Percentiles rank a stretch among this genome's conserved stretches.
Conservation (phyloP, 2,888 invertebrate genomes). For the Ectemnius continuus region DNA sequence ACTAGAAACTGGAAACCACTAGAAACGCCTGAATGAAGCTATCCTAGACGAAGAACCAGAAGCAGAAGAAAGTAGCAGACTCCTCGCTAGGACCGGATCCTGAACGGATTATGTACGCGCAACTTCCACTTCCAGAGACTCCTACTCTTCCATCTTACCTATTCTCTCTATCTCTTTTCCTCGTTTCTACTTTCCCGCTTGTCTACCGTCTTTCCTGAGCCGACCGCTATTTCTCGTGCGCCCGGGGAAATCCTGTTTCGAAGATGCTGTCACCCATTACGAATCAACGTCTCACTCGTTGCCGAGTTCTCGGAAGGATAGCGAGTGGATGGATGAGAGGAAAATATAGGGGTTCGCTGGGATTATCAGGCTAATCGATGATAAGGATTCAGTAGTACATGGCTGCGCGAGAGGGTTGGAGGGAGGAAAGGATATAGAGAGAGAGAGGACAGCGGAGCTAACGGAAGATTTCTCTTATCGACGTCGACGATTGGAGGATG, state of each 20-base stretch:
- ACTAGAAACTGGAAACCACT: constrained; percentile 11
- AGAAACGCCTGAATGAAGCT: background rate
- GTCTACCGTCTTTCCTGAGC: constrained; percentile 28
- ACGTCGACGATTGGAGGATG: constrained; percentile 3
- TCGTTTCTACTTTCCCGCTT: constrained; percentile 34
- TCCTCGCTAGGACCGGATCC: constrained; percentile 8
- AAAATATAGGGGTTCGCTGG: background rate
- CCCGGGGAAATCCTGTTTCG: constrained; percentile 34
- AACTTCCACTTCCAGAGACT: constrained; percentile 41
- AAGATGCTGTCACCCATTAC: constrained; percentile 35
- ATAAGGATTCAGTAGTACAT: constrained; percentile 3
- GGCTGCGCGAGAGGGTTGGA: background rate
- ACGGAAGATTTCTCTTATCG: background rate
- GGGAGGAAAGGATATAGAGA: background rate
- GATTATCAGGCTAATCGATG: constrained; percentile 25
- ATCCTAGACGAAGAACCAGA: background rate
- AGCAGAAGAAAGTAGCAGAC: background rate
- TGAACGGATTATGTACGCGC: constrained; percentile 53
- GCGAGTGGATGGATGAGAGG: constrained; percentile 34
- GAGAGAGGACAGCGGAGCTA: background rate
- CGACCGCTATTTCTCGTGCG: constrained; percentile 3
- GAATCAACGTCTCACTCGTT: constrained; percentile 25
- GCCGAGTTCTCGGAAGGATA: constrained; percentile 16
- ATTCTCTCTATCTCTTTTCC: constrained; percentile 16
- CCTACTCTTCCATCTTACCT: constrained; percentile 33